Evolutionary conservation across 1,140 invertebrate genomes (phyloP), one percentile per base, ranked within the genome.

Genomic region (Euwallacea similis): DNA sequence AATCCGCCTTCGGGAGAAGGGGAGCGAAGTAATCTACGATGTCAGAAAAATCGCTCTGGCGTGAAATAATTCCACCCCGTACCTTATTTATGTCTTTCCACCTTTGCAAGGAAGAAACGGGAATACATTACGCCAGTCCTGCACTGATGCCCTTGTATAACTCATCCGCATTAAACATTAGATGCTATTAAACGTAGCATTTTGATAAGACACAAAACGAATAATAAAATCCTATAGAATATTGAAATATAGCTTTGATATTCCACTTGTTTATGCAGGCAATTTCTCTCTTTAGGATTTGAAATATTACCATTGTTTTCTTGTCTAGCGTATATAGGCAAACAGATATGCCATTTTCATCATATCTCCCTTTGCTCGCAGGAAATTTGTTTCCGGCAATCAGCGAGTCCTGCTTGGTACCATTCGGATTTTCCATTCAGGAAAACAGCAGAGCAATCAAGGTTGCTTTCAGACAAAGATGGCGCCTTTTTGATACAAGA

Each of bases 31-130:
- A 66, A 66, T 66, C 65, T 66, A 56, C 65, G 41, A 43, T 50
- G 65, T 58, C 53, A 66, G 55, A 65, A 65, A 65, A 65, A 65
- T 65, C 21, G 63, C 50, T 65, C 61, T 16, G 42, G 42, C 61
- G 61, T 63, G 61, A 42, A 63, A 63, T 63, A 63, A 63, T 63
- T 63, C 43, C 61, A 41, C 61, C 59, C 61, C 47, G 61, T 47
- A 63, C 42, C 43, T 63, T 63, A 63, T 63, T 63, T 63, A 63
- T 63, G 44, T 63, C 56, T 59, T 13, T 50, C 46, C 46, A 50
- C 46, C 46, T 50, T 50, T 13, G 46, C 9, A 13, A 33, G 46
- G 46, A 11, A 13, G 46, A 50, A 50, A 50, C 9, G 9, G 46
- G 13, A 13, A 50, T 50, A 13, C 13, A 50, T 50, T 50, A 50